These are phyloP conservation scores for Nothoprocta perdicaria DNA, from an alignment of 2,113 vertebrate species.

Conservation along the genomic window DNA sequence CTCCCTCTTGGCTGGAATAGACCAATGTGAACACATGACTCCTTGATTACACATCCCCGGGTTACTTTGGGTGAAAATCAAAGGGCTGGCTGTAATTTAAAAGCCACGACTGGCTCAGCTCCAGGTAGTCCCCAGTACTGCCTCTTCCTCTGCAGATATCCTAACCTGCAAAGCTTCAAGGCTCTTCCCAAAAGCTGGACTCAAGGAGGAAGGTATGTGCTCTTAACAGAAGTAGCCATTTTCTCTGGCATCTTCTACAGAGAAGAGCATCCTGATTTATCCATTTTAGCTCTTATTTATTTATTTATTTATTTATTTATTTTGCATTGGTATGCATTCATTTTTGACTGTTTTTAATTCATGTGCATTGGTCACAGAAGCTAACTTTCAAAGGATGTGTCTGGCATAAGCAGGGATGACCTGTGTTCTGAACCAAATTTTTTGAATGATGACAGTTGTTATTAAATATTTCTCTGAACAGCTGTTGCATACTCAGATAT, in stretches of 20 bases:
- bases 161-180: neutral
- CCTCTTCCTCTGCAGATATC: neutral
- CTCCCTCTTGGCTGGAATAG: conserved; percentile 8
- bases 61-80: neutral
- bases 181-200: neutral
- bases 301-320: neutral
- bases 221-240: neutral
- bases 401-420: neutral
- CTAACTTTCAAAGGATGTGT: neutral
- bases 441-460: neutral
- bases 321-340: neutral
- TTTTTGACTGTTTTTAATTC: neutral
- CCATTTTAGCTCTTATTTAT: neutral
- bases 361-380: neutral
- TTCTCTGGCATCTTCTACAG: neutral
- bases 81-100: conserved; percentile 18
- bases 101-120: neutral
- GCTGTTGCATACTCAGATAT: neutral
- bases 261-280: neutral
- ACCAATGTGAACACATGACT: neutral
- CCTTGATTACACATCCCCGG: neutral
- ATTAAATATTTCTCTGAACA: conserved; percentile 25
- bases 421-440: neutral
- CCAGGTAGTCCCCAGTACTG: neutral
- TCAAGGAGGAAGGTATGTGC: neutral